phyloP scores from a whole-genome alignment of 2,888 invertebrate genomes.

The Caenorhabditis sp. region DNA sequence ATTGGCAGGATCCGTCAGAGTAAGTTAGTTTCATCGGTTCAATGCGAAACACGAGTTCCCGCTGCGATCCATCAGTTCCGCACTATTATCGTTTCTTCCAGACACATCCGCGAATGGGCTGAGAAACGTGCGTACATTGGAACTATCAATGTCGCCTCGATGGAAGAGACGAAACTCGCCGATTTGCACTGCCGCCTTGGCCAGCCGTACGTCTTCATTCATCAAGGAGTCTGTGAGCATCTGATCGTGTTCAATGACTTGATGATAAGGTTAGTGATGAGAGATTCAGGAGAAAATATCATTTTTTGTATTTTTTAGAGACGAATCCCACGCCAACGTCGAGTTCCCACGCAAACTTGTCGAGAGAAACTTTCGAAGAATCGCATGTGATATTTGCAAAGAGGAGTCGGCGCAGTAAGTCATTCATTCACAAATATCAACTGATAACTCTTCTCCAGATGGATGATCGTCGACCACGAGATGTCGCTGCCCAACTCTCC shows the following conservation, averaged over 20 bases:
- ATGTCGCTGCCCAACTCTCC: slow-evolving; percentile 55
- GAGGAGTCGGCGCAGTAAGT: slow-evolving; percentile 62
- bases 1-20: slow-evolving; percentile 84
- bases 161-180: slow-evolving; percentile 82
- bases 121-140: slow-evolving; percentile 84
- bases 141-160: slow-evolving; percentile 85
- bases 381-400: slow-evolving; percentile 64
- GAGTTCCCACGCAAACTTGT: slow-evolving; percentile 60
- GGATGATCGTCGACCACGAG: slow-evolving; percentile 62
- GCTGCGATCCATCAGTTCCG: too few species aligned
- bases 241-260: slow-evolving; percentile 90
- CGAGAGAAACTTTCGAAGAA: slow-evolving; percentile 67
- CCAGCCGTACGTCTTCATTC: slow-evolving; percentile 91
- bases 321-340: slow-evolving; percentile 31
- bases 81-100: slow-evolving; percentile 50
- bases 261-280: slow-evolving; percentile 82
- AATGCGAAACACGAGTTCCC: too few species aligned
- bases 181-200: slow-evolving; percentile 87
- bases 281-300: too few species aligned
- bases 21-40: slow-evolving; percentile 85
- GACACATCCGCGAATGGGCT: slow-evolving; percentile 86
- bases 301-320: slow-evolving; percentile 17
- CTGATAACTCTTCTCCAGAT: slow-evolving; percentile 40
- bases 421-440: background rate
- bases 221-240: slow-evolving; percentile 95